These are phyloP conservation scores for Clarias batrachus DNA, from an alignment of 2,113 vertebrate species.

Conservation along the genomic window DNA sequence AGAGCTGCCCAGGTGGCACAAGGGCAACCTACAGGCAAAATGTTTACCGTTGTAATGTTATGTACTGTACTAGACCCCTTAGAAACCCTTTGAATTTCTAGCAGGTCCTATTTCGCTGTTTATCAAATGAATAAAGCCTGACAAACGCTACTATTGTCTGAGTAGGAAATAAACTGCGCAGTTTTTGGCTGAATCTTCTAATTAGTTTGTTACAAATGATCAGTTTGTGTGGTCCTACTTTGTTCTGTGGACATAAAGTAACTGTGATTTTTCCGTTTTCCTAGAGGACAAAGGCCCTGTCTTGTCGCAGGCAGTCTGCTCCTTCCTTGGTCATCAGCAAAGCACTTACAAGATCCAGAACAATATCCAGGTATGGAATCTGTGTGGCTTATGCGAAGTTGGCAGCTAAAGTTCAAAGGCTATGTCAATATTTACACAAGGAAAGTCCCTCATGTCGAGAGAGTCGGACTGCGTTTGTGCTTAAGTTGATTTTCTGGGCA, in stretches of 20 bases:
- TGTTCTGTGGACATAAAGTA: background rate
- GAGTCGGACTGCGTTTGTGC: background rate
- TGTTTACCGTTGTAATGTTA: no score
- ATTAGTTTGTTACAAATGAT: background rate
- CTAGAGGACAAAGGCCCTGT: conserved; percentile 86
- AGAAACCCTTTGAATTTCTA: background rate
- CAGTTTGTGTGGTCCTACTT: background rate
- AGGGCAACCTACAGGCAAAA: no score
- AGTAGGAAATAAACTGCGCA: background rate
- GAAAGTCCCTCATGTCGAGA: background rate
- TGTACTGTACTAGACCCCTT: background rate
- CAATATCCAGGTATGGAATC: conserved; percentile 78
- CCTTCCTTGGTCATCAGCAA: conserved; percentile 89
- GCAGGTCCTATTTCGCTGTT: no score
- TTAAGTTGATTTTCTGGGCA: conserved; percentile 5
- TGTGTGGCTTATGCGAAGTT: conserved; percentile 2
- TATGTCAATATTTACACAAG: background rate
- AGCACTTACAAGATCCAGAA: conserved; percentile 85
- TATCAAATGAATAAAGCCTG: background rate
- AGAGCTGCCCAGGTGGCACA: no score
- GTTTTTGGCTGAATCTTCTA: background rate
- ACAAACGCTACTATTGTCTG: background rate
- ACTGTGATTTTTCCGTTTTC: background rate
- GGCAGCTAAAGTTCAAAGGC: background rate
- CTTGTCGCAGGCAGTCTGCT: conserved; percentile 87